Evolutionary conservation across 1,140 invertebrate species (phyloP), one percentile per base, ranked within the genome.

Genomic region (Lethocerus indicus): DNA sequence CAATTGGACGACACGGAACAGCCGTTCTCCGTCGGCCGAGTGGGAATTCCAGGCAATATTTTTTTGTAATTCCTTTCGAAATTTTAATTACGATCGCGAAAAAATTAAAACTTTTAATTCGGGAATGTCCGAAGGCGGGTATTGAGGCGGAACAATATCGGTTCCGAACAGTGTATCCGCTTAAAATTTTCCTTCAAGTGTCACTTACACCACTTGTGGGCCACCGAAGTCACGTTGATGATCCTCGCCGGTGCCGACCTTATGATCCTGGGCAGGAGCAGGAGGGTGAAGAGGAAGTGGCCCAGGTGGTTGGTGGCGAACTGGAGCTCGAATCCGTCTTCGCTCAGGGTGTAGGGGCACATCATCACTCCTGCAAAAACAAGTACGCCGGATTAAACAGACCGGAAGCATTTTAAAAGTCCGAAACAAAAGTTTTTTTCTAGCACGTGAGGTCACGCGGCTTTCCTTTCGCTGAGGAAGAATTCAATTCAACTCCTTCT

Each of bases 241-340:
- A 86, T 77, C 32, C 81, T 66, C 40, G 70, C 71, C 1, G 83
- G 82, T 1, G 76, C 72, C 7, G 70, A 64, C 16, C 65, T 60
- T 54, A 71, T 61, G 23, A 83, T 66, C 55, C 73, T 63, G 44
- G 73, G 73, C 43, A 92, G 55, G 0, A 95, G 63, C 18, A 94
- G 62, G 46, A 79, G 67, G 1, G 87, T 92, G 0, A 94, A 66
- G 26, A 91, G 68, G 60, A 91, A 92, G 59, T 90, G 88, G 0
- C 85, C 84, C 42, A 88, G 63, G 63, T 87, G 77, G 63, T 88
- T 88, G 0, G 78, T 76, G 13, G 77, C 81, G 14, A 87, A 67
- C 53, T 87, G 81, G 49, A 73, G 71, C 61, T 93, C 90, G 58
- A 81, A 81, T 1, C 85, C 86, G 63, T 92, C 87, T 54, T 78